Conservation (phyloP, 2,888 invertebrate species). For the Pollenia griseotomentosa region DNA sequence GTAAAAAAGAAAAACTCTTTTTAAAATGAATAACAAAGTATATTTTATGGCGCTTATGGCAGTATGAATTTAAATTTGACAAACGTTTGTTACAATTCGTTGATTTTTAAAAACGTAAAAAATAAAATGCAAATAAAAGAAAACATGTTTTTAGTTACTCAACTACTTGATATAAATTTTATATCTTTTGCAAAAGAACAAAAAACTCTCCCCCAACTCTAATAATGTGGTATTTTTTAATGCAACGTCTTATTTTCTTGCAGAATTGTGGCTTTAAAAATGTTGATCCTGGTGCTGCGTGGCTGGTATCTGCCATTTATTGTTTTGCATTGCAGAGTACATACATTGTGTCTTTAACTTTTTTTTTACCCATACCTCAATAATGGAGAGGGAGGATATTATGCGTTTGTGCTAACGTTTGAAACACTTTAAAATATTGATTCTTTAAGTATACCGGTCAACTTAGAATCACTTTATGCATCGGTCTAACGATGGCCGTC, state of each 20-base stretch:
- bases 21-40: constrained; percentile 53
- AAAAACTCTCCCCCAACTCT: background rate
- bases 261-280: constrained; percentile 26
- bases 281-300: constrained; percentile 35
- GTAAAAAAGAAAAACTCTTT: background rate
- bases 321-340: background rate
- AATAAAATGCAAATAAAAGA: constrained; percentile 3
- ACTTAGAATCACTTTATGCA: no score
- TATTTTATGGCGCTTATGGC: constrained; percentile 48
- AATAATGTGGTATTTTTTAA: constrained; percentile 20
- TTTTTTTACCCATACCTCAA: background rate
- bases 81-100: constrained; percentile 66
- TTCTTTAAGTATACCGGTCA: no score
- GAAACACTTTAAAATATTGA: no score
- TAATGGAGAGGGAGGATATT: no score
- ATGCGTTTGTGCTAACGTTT: no score
- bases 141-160: constrained; percentile 42
- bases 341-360: background rate
- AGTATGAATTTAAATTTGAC: constrained; percentile 64
- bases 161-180: background rate
- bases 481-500: no score
- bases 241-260: background rate
- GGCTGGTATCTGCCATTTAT: constrained; percentile 5
- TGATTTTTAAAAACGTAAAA: constrained; percentile 36
- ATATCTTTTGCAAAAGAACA: background rate